Percentiles rank a stretch among this genome's conserved stretches.
Evolutionary conservation across 2,888 invertebrate species (phyloP).

Genomic region (Machimus atricapillus): DNA sequence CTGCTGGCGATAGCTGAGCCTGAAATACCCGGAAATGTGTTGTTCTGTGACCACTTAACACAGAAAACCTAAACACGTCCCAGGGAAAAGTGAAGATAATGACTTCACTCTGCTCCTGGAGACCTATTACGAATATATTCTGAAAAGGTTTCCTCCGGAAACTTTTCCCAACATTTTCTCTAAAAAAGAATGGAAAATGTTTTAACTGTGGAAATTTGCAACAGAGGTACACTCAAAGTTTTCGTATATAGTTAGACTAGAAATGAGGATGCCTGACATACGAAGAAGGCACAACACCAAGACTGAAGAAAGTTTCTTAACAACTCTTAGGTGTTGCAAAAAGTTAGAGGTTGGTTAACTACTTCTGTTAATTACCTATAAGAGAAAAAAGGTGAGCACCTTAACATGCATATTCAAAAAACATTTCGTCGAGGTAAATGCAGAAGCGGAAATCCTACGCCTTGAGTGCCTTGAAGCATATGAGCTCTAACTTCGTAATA

Average conservation of each 20-base stretch:
- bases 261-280: not conserved
- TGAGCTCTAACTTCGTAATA: not conserved
- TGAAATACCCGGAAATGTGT: not conserved
- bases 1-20: not conserved
- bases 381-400: not conserved
- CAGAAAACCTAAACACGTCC: not conserved
- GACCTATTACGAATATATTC: not conserved
- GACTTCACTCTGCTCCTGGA: not conserved
- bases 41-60: not conserved
- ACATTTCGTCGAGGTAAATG: not conserved
- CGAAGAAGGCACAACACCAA: not conserved
- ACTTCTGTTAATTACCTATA: not conserved
- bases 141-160: not conserved
- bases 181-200: not conserved
- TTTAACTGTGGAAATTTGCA: not conserved
- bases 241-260: not conserved
- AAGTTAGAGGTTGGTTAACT: not conserved
- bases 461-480: not conserved
- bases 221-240: not conserved
- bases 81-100: not conserved
- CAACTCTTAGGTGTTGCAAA: not conserved
- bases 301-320: not conserved
- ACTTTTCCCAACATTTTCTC: not conserved
- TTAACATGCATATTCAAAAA: not conserved
- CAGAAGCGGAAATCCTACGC: not conserved